Percentiles rank a stretch among this genome's conserved stretches.
These are phyloP conservation scores for Puntigrus tetrazona DNA, from an alignment of 2,113 vertebrate species.

Conservation along the genomic window DNA sequence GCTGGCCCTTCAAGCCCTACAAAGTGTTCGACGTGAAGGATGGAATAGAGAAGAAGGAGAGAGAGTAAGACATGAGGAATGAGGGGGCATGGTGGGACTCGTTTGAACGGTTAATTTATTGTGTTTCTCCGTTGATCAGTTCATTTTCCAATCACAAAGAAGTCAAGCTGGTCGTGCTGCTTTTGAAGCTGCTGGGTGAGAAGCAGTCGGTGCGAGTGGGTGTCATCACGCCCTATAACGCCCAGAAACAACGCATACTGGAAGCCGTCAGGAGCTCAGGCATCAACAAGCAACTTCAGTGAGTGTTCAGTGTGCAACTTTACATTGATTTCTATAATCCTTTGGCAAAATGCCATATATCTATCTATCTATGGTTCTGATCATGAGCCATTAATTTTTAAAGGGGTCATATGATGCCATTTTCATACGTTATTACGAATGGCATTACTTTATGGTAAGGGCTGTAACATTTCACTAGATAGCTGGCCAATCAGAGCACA, in stretches of 20 bases:
- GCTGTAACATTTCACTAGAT: no score
- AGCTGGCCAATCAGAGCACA: no score
- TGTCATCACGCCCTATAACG: conserved; percentile 86
- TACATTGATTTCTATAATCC: no score
- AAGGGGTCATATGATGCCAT: no score
- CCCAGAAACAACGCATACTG: conserved; percentile 80
- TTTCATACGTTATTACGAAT: no score
- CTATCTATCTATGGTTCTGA: no score
- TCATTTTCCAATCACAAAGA: conserved; percentile 82
- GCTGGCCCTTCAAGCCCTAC: conserved; percentile 85
- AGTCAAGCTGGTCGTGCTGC: conserved; percentile 79
- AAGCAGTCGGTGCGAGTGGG: conserved; percentile 68
- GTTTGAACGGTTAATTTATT: background rate
- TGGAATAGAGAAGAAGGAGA: conserved; percentile 76
- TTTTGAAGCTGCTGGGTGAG: conserved; percentile 78
- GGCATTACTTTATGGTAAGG: no score
- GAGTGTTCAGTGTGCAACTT: background rate
- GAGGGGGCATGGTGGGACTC: background rate
- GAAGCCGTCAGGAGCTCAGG: background rate
- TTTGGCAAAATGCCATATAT: no score
- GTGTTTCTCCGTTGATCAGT: conserved; percentile 62
- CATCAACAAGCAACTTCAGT: conserved; percentile 28
- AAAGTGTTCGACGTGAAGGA: conserved; percentile 84
- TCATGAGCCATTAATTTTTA: no score
- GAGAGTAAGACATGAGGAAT: conserved; percentile 70